phyloP scores from a whole-genome alignment of 2,888 invertebrate genomes.

The Epirrhoe tristata region DNA sequence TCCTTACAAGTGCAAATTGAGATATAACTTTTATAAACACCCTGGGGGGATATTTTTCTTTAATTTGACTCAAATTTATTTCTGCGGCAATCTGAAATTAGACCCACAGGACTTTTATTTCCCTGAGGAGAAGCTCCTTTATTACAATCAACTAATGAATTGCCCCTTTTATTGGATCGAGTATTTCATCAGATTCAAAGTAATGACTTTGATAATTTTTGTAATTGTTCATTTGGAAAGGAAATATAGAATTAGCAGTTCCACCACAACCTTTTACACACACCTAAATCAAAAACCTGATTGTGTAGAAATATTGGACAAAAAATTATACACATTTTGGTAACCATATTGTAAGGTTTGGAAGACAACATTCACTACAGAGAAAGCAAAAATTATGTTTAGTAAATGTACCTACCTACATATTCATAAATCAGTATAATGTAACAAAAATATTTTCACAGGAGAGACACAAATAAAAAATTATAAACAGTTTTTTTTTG shows the following conservation, averaged over 20 bases:
- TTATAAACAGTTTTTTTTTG: too few relatives aligned
- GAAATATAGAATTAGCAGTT: background rate
- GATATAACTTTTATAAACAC: background rate
- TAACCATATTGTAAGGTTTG: too few relatives aligned
- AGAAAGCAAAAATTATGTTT: too few relatives aligned
- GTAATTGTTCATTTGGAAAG: background rate
- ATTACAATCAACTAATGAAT: constrained; percentile 23
- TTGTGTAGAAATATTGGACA: background rate
- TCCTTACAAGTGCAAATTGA: background rate
- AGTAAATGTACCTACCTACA: too few relatives aligned
- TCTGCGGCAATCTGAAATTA: constrained; percentile 16
- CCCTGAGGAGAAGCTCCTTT: constrained; percentile 14
- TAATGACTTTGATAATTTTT: background rate
- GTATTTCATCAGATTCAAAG: constrained; percentile 7
- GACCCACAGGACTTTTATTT: constrained; percentile 10
- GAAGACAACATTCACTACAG: too few relatives aligned
- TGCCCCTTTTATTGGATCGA: constrained; percentile 8
- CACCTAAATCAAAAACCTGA: background rate
- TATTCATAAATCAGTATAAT: too few relatives aligned
- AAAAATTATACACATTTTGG: background rate
- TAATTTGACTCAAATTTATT: constrained; percentile 13
- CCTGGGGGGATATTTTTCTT: background rate
- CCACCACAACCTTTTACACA: too few relatives aligned
- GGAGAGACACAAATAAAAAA: too few relatives aligned
- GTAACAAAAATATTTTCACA: too few relatives aligned